These are phyloP conservation scores for Alosa alosa DNA, from an alignment of 2,113 vertebrate species.

Conservation along the genomic window DNA sequence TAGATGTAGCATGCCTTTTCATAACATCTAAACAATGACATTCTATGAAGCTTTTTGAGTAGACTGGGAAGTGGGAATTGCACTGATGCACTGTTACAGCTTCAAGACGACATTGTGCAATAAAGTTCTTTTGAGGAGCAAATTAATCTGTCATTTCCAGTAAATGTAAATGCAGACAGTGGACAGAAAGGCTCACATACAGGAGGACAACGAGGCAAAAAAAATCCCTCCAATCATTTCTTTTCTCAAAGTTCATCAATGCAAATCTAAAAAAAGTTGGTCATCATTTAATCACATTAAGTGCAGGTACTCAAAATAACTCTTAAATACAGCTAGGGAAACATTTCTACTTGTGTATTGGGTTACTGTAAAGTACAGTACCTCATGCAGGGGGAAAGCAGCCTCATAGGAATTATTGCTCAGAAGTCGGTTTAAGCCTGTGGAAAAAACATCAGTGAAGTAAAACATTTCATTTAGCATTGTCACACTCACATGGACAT, in stretches of 20 bases:
- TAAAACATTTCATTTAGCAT: neutral
- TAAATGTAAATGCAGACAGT: neutral
- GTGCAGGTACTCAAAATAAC: neutral
- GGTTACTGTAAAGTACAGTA: constrained; percentile 46
- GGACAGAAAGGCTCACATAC: neutral
- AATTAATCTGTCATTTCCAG: neutral
- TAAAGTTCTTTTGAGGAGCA: neutral
- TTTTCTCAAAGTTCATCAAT: neutral
- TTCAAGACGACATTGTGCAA: neutral
- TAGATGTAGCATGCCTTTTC: neutral
- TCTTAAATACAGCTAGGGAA: neutral
- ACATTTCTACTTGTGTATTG: neutral
- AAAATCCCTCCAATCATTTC: neutral
- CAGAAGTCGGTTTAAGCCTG: constrained; percentile 92
- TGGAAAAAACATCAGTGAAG: neutral
- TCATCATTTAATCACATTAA: neutral
- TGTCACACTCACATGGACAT: neutral
- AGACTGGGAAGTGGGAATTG: neutral
- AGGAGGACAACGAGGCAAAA: neutral
- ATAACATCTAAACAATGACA: neutral
- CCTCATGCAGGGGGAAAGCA: constrained; percentile 97
- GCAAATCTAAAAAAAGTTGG: neutral
- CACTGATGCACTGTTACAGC: neutral
- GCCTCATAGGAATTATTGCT: constrained; percentile 94
- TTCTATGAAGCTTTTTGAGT: neutral